phyloP scores from a whole-genome alignment of 2,888 invertebrate species.

The Phasia obesa region DNA sequence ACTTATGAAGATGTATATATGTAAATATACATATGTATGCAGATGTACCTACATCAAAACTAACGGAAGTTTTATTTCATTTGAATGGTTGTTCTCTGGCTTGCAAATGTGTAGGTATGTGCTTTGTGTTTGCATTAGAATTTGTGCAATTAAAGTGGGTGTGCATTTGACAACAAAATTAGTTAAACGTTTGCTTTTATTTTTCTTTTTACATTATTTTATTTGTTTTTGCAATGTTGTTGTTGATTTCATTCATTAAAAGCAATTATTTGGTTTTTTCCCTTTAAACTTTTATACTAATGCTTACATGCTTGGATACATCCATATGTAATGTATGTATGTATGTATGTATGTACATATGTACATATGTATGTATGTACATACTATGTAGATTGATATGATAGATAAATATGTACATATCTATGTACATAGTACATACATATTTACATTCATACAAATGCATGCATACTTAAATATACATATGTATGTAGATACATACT shows the following conservation, averaged over 20 bases:
- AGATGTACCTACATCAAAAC: neutral
- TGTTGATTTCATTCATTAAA: constrained; percentile 47
- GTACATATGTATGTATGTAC: neutral
- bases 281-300: no score
- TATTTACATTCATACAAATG: no score
- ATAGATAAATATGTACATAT: no score
- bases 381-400: no score
- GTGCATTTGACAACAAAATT: constrained; percentile 41
- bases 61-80: neutral
- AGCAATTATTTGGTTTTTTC: constrained; percentile 28
- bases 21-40: neutral
- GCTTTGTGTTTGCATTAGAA: neutral
- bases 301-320: no score
- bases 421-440: no score
- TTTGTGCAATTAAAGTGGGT: constrained; percentile 58
- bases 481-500: no score
- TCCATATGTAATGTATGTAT: neutral
- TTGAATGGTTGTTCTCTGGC: no score
- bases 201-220: no score
- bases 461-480: constrained; percentile 1
- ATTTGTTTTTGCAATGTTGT: constrained; percentile 4
- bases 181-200: neutral
- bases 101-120: neutral
- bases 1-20: no score
- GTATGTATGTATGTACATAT: neutral